Evolutionary conservation across 2,797 vertebrate genomes (phyloP), one percentile per base, ranked within the genome.

Genomic region (Ammospiza maritima): DNA sequence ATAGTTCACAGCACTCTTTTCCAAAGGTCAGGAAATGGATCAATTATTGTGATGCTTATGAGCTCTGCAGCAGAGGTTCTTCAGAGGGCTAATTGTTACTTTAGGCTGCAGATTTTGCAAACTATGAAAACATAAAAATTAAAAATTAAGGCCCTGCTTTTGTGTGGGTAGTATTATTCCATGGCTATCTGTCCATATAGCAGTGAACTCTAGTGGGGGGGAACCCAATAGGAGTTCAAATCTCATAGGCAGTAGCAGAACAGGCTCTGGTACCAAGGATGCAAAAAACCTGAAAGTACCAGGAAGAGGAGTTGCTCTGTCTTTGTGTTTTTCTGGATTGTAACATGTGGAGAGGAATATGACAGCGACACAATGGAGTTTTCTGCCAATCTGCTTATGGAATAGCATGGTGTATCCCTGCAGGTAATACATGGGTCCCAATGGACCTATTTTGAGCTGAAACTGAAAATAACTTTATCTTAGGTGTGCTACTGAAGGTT

Each of bases 51-150:
- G 61, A 76, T 48, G 22, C 5, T 4, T 73, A 23, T 10, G 54
- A 80, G 57, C 75, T 80, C 79, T 86, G 61, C 64, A 85, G 76
- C 74, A 89, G 77, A 88, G 91, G 82, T 72, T 90, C 70, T 88
- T 92, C 51, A 71, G 73, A 62, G 66, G 84, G 85, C 93, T 96
- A 95, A 95, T 95, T 85, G 71, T 93, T 91, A 54, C 56, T 85
- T 94, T 83, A 80, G 85, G 34, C 51, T 73, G 38, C 44, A 67
- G 36, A 85, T 89, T 90, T 65, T 70, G 64, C 9, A 42, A 90
- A 72, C 25, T 66, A 11, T 42, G 60, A 78, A 73, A 82, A 77
- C 6, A 72, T 38, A 42, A 48, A 62, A 88, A 71, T 66, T 25
- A 61, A 57, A 61, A 93, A 80, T 58, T 25, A 84, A 72, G 50